phyloP scores from a whole-genome alignment of 2,888 invertebrate genomes.

The Mallateleia sp. region DNA sequence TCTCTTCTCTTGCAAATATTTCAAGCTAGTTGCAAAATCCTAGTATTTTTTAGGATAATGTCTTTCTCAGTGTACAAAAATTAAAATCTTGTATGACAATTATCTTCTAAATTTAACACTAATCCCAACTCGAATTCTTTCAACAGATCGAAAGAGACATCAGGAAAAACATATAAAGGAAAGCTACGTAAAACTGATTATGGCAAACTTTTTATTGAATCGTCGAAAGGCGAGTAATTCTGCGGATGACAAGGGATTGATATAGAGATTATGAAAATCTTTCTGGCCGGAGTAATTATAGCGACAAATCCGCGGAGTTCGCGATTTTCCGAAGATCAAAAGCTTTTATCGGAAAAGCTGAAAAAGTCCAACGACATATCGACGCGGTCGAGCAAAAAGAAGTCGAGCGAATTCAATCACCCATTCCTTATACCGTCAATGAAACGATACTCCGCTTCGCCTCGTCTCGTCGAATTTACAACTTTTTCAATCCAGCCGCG shows the following conservation, averaged over 20 bases:
- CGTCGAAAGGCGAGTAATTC: slow-evolving; percentile 1
- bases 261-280: slow-evolving; percentile 2
- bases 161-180: too few species aligned
- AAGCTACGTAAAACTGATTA: background rate
- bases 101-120: too few species aligned
- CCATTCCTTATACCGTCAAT: slow-evolving; percentile 63
- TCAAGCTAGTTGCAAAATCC: too few species aligned
- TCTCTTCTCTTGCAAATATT: too few species aligned
- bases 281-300: slow-evolving; percentile 48
- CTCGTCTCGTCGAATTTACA: slow-evolving; percentile 64
- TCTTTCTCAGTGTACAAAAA: too few species aligned
- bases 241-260: slow-evolving; percentile 39
- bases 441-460: slow-evolving; percentile 47
- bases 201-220: background rate
- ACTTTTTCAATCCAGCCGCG: slow-evolving; percentile 72
- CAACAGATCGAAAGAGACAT: too few species aligned
- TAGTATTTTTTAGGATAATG: too few species aligned
- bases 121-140: too few species aligned
- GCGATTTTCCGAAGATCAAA: slow-evolving; percentile 54
- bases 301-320: slow-evolving; percentile 10
- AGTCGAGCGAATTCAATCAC: slow-evolving; percentile 59
- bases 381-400: slow-evolving; percentile 16
- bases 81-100: too few species aligned
- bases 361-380: slow-evolving; percentile 20
- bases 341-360: slow-evolving; percentile 51